These are phyloP conservation scores for Halesus radiatus DNA, from an alignment of 1,140 invertebrate genomes.

Conservation along the genomic window DNA sequence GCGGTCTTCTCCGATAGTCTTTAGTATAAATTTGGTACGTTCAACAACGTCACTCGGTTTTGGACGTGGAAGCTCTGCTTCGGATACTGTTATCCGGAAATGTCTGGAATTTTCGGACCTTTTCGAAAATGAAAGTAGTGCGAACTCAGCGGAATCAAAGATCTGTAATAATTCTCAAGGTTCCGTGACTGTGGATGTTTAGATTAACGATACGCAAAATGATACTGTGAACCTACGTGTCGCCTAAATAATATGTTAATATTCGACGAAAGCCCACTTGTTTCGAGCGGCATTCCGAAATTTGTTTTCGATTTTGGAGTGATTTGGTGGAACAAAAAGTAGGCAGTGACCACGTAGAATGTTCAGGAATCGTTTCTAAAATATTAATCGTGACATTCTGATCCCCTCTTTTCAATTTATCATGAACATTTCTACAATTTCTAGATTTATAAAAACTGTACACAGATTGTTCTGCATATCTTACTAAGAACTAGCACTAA, in stretches of 20 bases:
- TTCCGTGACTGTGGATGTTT: background rate
- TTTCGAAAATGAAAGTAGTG: constrained; percentile 18
- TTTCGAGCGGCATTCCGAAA: too few relatives aligned
- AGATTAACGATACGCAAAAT: background rate
- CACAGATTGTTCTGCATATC: too few relatives aligned
- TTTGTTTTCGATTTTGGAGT: too few relatives aligned
- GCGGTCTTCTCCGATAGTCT: background rate
- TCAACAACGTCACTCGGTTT: background rate
- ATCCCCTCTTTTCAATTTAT: too few relatives aligned
- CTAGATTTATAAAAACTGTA: too few relatives aligned
- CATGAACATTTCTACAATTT: too few relatives aligned
- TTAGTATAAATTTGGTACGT: background rate
- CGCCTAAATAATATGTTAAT: background rate
- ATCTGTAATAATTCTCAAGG: background rate
- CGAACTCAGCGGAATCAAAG: background rate
- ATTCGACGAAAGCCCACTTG: background rate
- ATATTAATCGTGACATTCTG: too few relatives aligned
- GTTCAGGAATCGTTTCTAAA: too few relatives aligned
- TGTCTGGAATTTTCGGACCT: background rate
- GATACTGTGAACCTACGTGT: background rate
- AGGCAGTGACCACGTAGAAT: too few relatives aligned
- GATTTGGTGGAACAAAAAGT: too few relatives aligned
- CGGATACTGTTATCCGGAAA: constrained; percentile 6
- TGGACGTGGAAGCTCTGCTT: background rate
- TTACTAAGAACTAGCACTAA: too few relatives aligned